Conservation (phyloP, 2,888 invertebrate species). For the Drosophila eohydei region DNA sequence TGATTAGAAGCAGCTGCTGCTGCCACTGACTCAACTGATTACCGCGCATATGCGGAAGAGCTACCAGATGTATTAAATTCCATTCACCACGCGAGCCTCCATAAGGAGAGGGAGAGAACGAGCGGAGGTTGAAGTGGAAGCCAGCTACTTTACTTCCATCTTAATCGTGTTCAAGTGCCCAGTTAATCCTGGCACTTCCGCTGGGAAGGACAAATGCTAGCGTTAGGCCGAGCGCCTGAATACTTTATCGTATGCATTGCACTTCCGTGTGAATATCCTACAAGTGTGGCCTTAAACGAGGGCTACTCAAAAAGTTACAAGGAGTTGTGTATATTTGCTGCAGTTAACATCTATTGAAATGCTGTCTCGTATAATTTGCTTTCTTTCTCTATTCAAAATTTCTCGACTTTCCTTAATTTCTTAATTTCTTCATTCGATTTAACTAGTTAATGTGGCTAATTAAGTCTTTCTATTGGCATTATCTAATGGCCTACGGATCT, state of each 20-base stretch:
- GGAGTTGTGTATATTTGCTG: not conserved
- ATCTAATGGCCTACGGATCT: slow-evolving; percentile 13
- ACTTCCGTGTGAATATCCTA: slow-evolving; percentile 57
- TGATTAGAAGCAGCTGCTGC: slow-evolving; percentile 23
- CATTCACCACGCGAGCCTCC: slow-evolving; percentile 7
- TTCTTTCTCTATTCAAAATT: not conserved
- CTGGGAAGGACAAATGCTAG: slow-evolving; percentile 13
- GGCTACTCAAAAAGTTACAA: slow-evolving; percentile 7
- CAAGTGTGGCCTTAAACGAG: slow-evolving; percentile 38
- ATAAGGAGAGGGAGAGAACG: not conserved
- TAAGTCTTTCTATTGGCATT: slow-evolving; percentile 16
- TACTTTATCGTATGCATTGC: slow-evolving; percentile 42
- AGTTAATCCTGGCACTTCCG: slow-evolving; percentile 74
- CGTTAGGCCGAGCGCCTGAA: slow-evolving; percentile 28
- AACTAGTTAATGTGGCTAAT: slow-evolving; percentile 15
- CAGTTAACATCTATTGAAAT: too few relatives aligned
- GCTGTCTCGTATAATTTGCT: too few relatives aligned
- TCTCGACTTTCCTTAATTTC: not conserved
- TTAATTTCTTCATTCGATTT: not conserved
- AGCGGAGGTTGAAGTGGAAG: not conserved
- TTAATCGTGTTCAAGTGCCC: slow-evolving; percentile 77
- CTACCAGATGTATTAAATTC: slow-evolving; percentile 20
- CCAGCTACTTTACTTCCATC: slow-evolving; percentile 8
- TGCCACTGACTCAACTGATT: slow-evolving; percentile 31
- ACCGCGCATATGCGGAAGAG: slow-evolving; percentile 45